A percentile compares a stretch with the other conserved stretches of the same genome.
Evolutionary conservation across 1,140 invertebrate species (phyloP).

Genomic region (Geopemphigus sp.): DNA sequence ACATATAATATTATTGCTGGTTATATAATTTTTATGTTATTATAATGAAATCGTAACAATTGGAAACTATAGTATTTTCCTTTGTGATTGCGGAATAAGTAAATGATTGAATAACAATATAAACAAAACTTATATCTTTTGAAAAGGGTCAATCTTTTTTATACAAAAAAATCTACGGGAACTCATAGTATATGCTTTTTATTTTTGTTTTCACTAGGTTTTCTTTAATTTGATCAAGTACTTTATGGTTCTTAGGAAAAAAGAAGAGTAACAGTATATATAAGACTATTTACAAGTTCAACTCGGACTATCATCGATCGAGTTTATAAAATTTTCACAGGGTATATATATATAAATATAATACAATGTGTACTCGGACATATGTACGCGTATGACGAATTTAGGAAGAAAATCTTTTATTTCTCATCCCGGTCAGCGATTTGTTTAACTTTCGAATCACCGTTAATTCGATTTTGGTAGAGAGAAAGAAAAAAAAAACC

Average conservation of each 20-base stretch:
- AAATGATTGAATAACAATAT: not conserved
- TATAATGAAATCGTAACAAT: not conserved
- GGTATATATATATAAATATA: not conserved
- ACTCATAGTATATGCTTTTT: not conserved
- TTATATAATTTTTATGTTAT: not conserved
- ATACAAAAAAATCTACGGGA: not conserved
- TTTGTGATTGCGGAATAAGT: not conserved
- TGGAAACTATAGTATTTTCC: not conserved
- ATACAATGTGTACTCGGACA: not conserved
- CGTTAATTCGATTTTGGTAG: constrained; percentile 5
- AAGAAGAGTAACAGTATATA: not conserved
- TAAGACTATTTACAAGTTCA: not conserved
- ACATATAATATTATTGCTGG: no score
- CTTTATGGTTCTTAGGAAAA: not conserved
- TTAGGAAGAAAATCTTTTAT: not conserved
- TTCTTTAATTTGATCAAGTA: constrained; percentile 30
- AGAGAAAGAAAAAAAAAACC: not conserved
- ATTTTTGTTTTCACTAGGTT: constrained; percentile 2
- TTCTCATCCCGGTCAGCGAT: not conserved
- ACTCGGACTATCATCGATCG: not conserved
- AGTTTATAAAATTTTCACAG: constrained; percentile 3
- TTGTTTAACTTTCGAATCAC: constrained; percentile 34
- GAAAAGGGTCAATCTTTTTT: not conserved
- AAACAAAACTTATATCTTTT: constrained; percentile 2
- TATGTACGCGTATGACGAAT: no score